phyloP scores from a whole-genome alignment of 2,113 vertebrate genomes.

The Buteo buteo region DNA sequence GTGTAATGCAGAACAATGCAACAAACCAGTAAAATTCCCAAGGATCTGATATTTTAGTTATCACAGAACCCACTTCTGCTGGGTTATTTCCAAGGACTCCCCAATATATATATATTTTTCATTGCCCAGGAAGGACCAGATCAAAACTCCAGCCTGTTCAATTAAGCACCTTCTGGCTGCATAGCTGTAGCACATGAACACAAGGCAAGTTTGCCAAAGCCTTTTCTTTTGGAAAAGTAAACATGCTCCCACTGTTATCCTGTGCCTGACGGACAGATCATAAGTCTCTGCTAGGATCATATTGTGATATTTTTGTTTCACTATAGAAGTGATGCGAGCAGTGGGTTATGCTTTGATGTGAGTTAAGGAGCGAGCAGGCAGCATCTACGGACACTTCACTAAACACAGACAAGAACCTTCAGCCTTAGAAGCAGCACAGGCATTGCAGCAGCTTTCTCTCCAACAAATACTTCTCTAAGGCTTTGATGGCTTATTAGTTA shows the following conservation, averaged over 20 bases:
- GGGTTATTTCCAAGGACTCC: background rate
- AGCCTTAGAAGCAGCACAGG: background rate
- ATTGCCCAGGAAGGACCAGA: background rate
- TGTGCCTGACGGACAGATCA: background rate
- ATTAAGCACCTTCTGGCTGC: background rate
- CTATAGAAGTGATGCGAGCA: rapidly evolving
- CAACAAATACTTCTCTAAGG: background rate
- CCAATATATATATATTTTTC: too few relatives aligned
- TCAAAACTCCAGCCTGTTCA: background rate
- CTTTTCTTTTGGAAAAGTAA: background rate
- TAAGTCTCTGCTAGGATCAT: background rate
- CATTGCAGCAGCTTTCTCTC: background rate
- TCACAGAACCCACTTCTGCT: background rate
- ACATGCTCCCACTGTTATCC: rapidly evolving
- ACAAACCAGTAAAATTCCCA: background rate
- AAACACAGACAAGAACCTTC: rapidly evolving
- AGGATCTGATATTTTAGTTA: too few relatives aligned
- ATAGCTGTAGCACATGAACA: rapidly evolving
- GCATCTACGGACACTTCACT: background rate
- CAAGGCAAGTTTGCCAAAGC: background rate
- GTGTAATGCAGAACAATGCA: background rate
- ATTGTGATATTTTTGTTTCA: rapidly evolving
- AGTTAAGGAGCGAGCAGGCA: background rate
- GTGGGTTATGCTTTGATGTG: rapidly evolving
- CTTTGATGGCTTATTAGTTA: background rate